phyloP scores from a whole-genome alignment of 2,888 invertebrate species.

The Parthenolecanium corni region DNA sequence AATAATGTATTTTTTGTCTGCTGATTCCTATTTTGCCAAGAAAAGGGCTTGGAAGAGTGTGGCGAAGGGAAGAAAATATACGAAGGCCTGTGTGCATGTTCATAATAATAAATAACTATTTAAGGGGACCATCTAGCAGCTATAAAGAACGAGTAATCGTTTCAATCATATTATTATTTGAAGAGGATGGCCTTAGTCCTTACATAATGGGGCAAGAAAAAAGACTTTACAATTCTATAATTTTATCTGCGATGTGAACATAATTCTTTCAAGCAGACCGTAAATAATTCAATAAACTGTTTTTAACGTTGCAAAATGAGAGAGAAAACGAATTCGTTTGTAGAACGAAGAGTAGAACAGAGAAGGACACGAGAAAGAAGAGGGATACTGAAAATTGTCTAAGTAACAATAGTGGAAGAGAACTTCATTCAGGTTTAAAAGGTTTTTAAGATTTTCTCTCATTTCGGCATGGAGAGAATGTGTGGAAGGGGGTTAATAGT shows the following conservation, averaged over 20 bases:
- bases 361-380: neutral
- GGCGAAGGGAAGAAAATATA: no score
- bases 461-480: no score
- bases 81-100: conserved; percentile 10
- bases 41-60: no score
- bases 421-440: no score
- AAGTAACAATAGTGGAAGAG: no score
- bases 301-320: conserved; percentile 14
- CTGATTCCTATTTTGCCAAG: conserved; percentile 8
- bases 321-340: neutral
- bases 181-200: conserved; percentile 7
- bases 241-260: conserved; percentile 14
- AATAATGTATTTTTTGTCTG: conserved; percentile 10
- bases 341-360: neutral
- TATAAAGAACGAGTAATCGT: conserved; percentile 18
- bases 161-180: conserved; percentile 22
- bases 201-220: neutral
- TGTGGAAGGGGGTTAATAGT: no score
- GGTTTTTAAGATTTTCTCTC: no score
- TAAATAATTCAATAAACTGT: conserved; percentile 25
- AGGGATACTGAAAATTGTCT: neutral
- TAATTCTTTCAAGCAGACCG: conserved; percentile 24
- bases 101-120: conserved; percentile 23
- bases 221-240: conserved; percentile 13
- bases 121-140: conserved; percentile 4